Conservation (phyloP, 1,140 invertebrate genomes). For the Drosophila lacteicornis region DNA sequence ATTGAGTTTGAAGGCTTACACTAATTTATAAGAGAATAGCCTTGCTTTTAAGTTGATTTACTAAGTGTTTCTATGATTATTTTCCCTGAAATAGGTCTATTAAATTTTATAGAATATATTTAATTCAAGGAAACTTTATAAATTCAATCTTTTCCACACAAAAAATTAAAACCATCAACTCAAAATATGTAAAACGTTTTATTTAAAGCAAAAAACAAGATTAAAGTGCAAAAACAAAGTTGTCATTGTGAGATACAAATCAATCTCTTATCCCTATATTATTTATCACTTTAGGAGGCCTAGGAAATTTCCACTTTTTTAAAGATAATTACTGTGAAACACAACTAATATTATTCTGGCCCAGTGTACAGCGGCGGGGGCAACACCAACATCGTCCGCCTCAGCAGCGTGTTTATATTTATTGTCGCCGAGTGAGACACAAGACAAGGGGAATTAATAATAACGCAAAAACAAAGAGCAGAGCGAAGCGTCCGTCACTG, state of each 20-base stretch:
- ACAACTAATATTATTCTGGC: not conserved
- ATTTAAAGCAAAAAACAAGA: too few relatives aligned
- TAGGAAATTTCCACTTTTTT: too few relatives aligned
- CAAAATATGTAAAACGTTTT: too few relatives aligned
- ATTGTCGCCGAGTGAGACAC: conserved; percentile 45
- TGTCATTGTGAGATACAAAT: not conserved
- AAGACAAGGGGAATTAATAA: conserved; percentile 35
- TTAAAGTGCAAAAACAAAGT: too few relatives aligned
- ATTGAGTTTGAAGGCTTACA: not conserved
- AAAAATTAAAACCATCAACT: too few relatives aligned
- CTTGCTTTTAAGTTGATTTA: not conserved
- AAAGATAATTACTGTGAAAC: too few relatives aligned
- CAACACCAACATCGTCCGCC: conserved; percentile 16
- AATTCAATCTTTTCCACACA: too few relatives aligned
- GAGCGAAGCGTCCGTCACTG: conserved; percentile 23
- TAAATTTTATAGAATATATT: not conserved
- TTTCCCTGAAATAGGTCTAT: not conserved
- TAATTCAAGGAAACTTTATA: not conserved
- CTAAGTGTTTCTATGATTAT: not conserved
- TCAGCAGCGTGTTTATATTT: conserved; percentile 41
- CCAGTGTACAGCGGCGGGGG: conserved; percentile 5
- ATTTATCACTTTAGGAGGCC: not conserved
- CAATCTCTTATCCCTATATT: not conserved
- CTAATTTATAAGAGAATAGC: not conserved
- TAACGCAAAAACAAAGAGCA: conserved; percentile 52